Evolutionary conservation across 2,113 vertebrate species (phyloP).

Genomic region (Caloenas nicobarica): DNA sequence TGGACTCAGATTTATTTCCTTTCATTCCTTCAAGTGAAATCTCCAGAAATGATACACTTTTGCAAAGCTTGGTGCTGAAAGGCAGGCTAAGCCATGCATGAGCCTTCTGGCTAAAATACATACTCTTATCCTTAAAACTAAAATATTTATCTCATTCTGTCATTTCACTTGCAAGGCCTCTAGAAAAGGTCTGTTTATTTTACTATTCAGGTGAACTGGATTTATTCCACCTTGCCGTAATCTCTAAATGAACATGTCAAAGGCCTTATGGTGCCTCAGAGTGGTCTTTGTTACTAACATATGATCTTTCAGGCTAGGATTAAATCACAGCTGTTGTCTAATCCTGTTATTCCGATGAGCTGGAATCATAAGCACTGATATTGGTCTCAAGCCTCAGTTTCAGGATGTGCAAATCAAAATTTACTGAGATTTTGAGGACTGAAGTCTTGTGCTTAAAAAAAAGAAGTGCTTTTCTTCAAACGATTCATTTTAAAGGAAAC

Average conservation of each 20-base stretch:
- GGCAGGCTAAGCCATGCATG: constrained; percentile 67
- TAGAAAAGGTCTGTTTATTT: constrained; percentile 56
- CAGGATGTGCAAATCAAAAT: background rate
- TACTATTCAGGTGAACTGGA: constrained; percentile 61
- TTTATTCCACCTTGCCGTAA: constrained; percentile 64
- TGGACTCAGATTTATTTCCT: constrained; percentile 43
- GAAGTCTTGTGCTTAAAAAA: background rate
- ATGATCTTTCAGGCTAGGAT: constrained; percentile 62
- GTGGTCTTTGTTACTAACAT: constrained; percentile 43
- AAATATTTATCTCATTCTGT: constrained; percentile 70
- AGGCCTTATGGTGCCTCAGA: constrained; percentile 63
- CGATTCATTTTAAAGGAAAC: background rate
- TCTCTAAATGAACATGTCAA: constrained; percentile 71
- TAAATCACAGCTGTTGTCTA: constrained; percentile 52
- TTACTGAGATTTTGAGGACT: background rate
- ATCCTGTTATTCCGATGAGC: constrained; percentile 14
- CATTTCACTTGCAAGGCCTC: constrained; percentile 51
- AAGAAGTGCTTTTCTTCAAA: background rate
- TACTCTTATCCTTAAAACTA: constrained; percentile 63
- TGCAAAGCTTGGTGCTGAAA: constrained; percentile 50
- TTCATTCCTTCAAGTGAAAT: constrained; percentile 38
- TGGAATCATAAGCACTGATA: background rate
- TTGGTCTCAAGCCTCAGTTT: background rate
- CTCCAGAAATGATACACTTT: constrained; percentile 47
- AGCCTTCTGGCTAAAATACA: constrained; percentile 60